phyloP scores from a whole-genome alignment of 1,140 invertebrate species.

The Solen grandis region DNA sequence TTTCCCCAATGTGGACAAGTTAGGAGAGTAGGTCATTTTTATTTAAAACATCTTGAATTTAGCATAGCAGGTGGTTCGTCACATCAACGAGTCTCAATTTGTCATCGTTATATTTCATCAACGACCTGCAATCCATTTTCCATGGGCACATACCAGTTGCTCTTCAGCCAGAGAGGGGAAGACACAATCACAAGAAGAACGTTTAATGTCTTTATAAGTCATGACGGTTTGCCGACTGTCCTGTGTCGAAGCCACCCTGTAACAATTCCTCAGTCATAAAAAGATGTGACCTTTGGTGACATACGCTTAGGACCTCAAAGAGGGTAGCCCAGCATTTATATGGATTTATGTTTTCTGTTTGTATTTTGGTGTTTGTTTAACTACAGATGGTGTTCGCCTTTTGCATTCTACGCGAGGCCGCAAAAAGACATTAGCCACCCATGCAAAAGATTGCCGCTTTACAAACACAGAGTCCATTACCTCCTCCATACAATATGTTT shows the following conservation, averaged over 20 bases:
- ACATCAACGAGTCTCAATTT: too few relatives aligned
- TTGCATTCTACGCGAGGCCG: not conserved
- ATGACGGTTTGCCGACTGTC: not conserved
- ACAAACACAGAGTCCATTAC: slow-evolving; percentile 31
- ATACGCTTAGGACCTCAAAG: slow-evolving; percentile 29
- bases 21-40: not conserved
- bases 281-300: not conserved
- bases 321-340: slow-evolving; percentile 3
- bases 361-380: slow-evolving; percentile 36
- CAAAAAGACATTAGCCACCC: slow-evolving; percentile 53
- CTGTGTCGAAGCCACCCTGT: not conserved
- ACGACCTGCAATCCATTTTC: not conserved
- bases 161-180: not conserved
- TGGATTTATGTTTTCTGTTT: slow-evolving; percentile 40
- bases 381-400: slow-evolving; percentile 10
- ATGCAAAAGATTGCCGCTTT: slow-evolving; percentile 33
- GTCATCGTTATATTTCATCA: too few relatives aligned
- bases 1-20: too few relatives aligned
- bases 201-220: not conserved
- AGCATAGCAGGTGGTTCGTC: not conserved
- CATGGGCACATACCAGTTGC: not conserved
- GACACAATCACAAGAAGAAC: not conserved
- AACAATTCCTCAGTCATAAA: not conserved
- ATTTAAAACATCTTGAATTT: not conserved
- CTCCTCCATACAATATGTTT: slow-evolving; percentile 55